Conservation (phyloP, 2,113 vertebrate genomes). For the Lutjanus erythropterus region DNA sequence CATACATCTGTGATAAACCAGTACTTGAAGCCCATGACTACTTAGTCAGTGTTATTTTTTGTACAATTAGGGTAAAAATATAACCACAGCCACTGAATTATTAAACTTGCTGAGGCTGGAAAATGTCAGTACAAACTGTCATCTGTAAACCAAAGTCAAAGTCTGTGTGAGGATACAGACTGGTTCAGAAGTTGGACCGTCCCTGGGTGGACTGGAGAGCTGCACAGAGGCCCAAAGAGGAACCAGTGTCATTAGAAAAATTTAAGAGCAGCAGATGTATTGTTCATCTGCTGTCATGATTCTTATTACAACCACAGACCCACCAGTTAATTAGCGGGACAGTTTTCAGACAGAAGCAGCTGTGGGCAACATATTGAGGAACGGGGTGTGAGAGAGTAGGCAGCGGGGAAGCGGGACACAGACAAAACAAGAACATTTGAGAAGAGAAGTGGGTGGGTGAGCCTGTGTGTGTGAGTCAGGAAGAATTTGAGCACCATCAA, state of each 20-base stretch:
- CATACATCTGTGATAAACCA: constrained; percentile 11
- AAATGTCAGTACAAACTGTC: constrained; percentile 22
- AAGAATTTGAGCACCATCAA: constrained; percentile 70
- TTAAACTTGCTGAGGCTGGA: not conserved
- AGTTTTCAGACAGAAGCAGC: constrained; percentile 82
- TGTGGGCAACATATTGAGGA: constrained; percentile 82
- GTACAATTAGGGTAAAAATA: not conserved
- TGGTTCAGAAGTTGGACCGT: constrained; percentile 20
- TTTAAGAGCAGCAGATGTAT: constrained; percentile 79
- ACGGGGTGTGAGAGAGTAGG: constrained; percentile 60
- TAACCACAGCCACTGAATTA: not conserved
- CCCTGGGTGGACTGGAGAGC: constrained; percentile 35
- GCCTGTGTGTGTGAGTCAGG: constrained; percentile 18
- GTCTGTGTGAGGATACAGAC: not conserved
- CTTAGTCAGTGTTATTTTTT: not conserved
- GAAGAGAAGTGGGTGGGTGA: constrained; percentile 49
- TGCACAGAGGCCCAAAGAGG: constrained; percentile 46
- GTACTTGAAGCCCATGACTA: not conserved
- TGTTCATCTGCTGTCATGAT: constrained; percentile 80
- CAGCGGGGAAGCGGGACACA: constrained; percentile 43
- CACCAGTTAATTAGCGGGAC: constrained; percentile 82
- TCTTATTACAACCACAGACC: constrained; percentile 77
- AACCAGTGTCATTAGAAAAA: constrained; percentile 62
- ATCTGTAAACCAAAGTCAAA: constrained; percentile 52
- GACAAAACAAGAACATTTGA: constrained; percentile 47